These are phyloP conservation scores for Caenorhabditis doughertyi DNA, from an alignment of 2,888 invertebrate genomes.

Conservation along the genomic window DNA sequence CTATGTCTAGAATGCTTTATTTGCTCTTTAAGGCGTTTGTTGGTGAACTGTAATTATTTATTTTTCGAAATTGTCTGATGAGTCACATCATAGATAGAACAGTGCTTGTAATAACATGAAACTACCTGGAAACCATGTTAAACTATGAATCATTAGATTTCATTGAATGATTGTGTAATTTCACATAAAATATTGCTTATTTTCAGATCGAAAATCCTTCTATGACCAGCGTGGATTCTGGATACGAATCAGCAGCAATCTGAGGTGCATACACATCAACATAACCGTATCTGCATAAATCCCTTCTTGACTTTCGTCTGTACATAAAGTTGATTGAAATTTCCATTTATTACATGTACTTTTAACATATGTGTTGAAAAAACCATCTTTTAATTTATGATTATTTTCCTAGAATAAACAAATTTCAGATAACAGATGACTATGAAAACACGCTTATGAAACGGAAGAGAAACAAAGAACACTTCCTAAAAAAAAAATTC, in stretches of 20 bases:
- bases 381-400: too few relatives aligned
- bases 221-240: constrained; percentile 19
- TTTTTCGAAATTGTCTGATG: constrained; percentile 23
- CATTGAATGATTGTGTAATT: too few relatives aligned
- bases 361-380: neutral
- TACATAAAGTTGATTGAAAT: neutral
- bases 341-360: neutral
- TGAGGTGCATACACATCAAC: neutral
- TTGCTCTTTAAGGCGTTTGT: constrained; percentile 21
- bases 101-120: too few relatives aligned
- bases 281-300: constrained; percentile 10
- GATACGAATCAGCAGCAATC: constrained; percentile 7
- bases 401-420: neutral
- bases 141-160: neutral
- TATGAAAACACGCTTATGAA: too few relatives aligned
- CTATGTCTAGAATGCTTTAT: constrained; percentile 18
- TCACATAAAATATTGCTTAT: neutral
- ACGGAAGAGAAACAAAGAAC: too few relatives aligned
- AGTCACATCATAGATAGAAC: constrained; percentile 18
- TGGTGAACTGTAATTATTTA: neutral
- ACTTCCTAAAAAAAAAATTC: too few relatives aligned
- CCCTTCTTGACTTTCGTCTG: neutral
- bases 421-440: too few relatives aligned
- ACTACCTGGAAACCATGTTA: neutral
- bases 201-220: constrained; percentile 27